Evolutionary conservation across 2,113 vertebrate species (phyloP).

Genomic region (Hemiprocne comata): DNA sequence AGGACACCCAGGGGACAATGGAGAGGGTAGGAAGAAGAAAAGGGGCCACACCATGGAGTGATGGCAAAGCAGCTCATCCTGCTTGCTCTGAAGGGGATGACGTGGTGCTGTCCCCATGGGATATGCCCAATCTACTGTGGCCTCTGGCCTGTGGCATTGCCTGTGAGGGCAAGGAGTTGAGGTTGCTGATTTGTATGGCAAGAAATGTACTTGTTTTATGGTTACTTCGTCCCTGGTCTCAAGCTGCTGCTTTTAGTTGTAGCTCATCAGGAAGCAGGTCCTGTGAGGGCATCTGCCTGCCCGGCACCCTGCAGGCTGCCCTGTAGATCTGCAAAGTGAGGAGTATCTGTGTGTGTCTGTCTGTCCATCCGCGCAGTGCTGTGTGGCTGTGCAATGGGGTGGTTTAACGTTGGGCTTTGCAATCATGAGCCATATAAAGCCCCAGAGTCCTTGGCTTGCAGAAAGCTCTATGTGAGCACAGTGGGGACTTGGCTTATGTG

Average conservation of each 20-base stretch:
- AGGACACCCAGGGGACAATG: background rate
- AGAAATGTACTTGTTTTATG: background rate
- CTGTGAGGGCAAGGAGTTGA: background rate
- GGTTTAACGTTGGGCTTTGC: background rate
- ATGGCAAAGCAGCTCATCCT: background rate
- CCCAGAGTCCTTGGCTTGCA: background rate
- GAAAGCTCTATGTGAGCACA: accelerated
- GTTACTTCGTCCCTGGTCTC: background rate
- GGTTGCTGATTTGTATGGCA: background rate
- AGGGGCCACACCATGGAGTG: background rate
- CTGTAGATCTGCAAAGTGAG: accelerated
- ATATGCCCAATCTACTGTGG: accelerated
- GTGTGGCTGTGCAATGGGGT: background rate
- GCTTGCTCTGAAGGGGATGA: background rate
- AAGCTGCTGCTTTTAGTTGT: background rate
- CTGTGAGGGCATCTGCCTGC: background rate
- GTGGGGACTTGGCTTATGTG: background rate
- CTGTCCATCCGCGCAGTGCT: background rate
- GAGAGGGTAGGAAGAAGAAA: background rate
- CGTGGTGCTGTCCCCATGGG: background rate
- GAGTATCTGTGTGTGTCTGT: accelerated
- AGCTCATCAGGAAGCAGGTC: background rate
- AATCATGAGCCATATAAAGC: accelerated
- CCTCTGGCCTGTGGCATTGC: background rate
- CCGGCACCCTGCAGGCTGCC: background rate